phyloP scores from a whole-genome alignment of 2,797 vertebrate species.

The Pelochelys cantorii region DNA sequence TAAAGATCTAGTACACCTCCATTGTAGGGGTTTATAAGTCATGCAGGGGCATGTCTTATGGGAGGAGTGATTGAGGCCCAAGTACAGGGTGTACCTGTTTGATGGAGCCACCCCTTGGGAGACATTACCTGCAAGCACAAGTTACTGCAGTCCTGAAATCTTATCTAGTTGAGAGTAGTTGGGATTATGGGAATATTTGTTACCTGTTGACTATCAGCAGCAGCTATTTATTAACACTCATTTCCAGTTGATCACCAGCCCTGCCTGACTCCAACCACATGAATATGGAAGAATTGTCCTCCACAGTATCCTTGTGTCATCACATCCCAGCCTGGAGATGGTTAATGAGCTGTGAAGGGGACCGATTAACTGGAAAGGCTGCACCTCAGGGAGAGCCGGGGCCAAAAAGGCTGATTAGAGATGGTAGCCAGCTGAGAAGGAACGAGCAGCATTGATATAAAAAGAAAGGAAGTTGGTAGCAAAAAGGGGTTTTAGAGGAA shows the following conservation, averaged over 20 bases:
- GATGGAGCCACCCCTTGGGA: neutral
- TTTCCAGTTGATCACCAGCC: neutral
- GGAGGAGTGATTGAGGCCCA: accelerated
- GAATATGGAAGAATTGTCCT: neutral
- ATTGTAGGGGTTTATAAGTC: accelerated
- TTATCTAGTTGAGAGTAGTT: neutral
- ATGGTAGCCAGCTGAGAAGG: neutral
- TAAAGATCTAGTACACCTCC: neutral
- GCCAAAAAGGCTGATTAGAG: no score
- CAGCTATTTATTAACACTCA: neutral
- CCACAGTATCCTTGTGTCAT: neutral
- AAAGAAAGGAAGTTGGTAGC: neutral
- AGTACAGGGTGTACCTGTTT: accelerated
- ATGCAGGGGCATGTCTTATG: neutral
- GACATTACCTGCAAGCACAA: neutral
- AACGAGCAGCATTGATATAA: neutral
- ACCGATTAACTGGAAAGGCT: neutral
- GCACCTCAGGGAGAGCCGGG: no score
- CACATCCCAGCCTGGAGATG: neutral
- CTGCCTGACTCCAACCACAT: neutral
- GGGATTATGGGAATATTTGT: neutral
- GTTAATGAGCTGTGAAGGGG: neutral
- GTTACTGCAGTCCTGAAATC: neutral
- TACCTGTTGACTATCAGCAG: neutral
- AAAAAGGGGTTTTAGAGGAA: neutral